phyloP scores from a whole-genome alignment of 2,113 vertebrate genomes.

The Oceanites oceanicus region DNA sequence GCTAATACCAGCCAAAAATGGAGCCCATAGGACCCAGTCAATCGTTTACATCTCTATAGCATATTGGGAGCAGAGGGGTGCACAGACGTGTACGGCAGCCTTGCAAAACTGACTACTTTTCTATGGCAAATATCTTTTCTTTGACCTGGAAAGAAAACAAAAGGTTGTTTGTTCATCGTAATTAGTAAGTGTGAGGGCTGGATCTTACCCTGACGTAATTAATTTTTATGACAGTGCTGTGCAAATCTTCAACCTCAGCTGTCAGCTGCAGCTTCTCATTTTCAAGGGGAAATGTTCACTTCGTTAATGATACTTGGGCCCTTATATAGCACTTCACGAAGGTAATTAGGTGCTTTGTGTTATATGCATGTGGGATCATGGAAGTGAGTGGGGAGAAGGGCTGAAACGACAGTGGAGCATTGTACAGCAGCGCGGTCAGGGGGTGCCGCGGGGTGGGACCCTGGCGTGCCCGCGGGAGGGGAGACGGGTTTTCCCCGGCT shows the following conservation, averaged over 20 bases:
- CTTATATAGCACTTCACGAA: not conserved
- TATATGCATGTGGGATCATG: rapidly evolving
- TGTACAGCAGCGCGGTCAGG: rapidly evolving
- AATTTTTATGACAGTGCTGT: not conserved
- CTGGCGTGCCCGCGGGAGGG: rapidly evolving
- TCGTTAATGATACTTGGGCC: not conserved
- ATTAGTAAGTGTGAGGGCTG: not conserved
- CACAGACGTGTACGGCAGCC: rapidly evolving
- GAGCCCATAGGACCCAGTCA: not conserved
- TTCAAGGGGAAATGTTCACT: rapidly evolving
- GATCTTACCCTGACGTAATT: not conserved
- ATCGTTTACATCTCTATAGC: rapidly evolving
- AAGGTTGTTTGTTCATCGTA: rapidly evolving
- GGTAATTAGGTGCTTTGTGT: not conserved
- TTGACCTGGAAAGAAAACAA: not conserved
- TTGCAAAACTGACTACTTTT: not conserved
- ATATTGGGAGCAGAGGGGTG: not conserved
- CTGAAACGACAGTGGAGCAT: not conserved
- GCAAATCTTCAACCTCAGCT: not conserved
- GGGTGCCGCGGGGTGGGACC: not conserved
- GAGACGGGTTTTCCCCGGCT: not conserved
- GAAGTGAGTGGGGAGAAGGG: not conserved
- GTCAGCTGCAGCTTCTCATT: not conserved
- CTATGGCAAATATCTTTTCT: not conserved
- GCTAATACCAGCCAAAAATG: not conserved